Conservation (phyloP, 2,888 invertebrate species). For the Syritta pipiens region DNA sequence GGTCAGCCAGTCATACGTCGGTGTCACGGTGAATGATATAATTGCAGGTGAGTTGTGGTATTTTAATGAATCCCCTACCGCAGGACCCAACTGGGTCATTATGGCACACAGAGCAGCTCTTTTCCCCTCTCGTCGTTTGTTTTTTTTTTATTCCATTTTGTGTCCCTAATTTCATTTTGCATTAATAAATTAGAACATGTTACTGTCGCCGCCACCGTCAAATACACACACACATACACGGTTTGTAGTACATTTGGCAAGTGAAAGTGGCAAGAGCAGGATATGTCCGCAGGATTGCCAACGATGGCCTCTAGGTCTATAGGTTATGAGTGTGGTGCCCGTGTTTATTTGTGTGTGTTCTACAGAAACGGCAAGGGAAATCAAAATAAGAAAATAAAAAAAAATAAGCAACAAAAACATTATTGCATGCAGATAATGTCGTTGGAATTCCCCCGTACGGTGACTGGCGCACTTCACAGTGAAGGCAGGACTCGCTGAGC, state of each 20-base stretch:
- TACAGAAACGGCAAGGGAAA: too few relatives aligned
- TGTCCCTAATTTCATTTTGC: slow-evolving; percentile 36
- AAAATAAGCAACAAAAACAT: too few relatives aligned
- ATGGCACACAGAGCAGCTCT: slow-evolving; percentile 31
- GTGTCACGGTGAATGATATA: slow-evolving; percentile 44
- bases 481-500: too few relatives aligned
- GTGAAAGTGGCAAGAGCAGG: slow-evolving; percentile 49
- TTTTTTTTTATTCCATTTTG: slow-evolving; percentile 2
- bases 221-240: slow-evolving; percentile 2
- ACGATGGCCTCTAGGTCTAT: slow-evolving; percentile 49
- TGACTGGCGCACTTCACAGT: too few relatives aligned
- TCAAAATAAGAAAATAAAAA: too few relatives aligned
- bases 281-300: slow-evolving; percentile 31
- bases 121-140: too few relatives aligned
- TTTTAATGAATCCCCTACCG: slow-evolving; percentile 45
- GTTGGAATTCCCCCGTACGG: too few relatives aligned
- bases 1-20: background rate
- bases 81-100: slow-evolving; percentile 49
- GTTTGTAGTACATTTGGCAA: slow-evolving; percentile 15
- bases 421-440: too few relatives aligned
- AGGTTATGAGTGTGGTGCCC: slow-evolving; percentile 38
- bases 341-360: background rate
- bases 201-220: background rate
- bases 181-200: slow-evolving; percentile 50
- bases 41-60: slow-evolving; percentile 64